These are phyloP conservation scores for Corvus hawaiiensis DNA, from an alignment of 2,113 vertebrate genomes.

Conservation along the genomic window DNA sequence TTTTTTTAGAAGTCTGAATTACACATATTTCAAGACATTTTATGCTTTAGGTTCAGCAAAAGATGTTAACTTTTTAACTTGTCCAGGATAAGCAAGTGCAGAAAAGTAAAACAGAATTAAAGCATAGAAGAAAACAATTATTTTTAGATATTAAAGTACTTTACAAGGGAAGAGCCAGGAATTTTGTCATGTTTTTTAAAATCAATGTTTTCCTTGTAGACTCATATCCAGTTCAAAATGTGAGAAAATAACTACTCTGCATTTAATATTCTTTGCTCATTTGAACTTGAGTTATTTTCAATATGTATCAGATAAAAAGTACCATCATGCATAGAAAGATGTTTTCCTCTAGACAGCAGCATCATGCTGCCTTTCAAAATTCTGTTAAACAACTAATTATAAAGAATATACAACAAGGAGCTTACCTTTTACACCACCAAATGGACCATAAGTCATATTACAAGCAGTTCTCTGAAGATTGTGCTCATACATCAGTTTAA, in stretches of 20 bases:
- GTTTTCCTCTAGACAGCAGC: neutral
- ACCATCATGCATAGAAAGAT: neutral
- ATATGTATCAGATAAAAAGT: neutral
- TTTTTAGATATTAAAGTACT: neutral
- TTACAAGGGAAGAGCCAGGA: neutral
- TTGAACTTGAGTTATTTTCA: neutral
- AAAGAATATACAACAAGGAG: neutral
- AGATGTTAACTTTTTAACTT: neutral
- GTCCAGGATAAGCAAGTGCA: neutral
- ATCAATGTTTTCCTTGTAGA: neutral
- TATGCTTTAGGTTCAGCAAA: neutral
- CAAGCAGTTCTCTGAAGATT: conserved; percentile 91
- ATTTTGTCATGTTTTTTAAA: neutral
- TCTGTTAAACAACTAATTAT: neutral
- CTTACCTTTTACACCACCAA: conserved; percentile 92
- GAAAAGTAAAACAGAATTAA: neutral
- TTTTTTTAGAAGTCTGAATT: neutral
- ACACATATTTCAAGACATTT: neutral
- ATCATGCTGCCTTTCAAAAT: neutral
- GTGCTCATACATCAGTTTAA: conserved; percentile 93
- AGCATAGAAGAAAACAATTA: neutral
- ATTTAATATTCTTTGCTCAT: neutral
- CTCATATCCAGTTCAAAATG: neutral
- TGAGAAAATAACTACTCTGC: neutral
- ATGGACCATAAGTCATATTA: conserved; percentile 93